Evolutionary conservation across 2,113 vertebrate genomes (phyloP).

Genomic region (Peromyscus californicus): DNA sequence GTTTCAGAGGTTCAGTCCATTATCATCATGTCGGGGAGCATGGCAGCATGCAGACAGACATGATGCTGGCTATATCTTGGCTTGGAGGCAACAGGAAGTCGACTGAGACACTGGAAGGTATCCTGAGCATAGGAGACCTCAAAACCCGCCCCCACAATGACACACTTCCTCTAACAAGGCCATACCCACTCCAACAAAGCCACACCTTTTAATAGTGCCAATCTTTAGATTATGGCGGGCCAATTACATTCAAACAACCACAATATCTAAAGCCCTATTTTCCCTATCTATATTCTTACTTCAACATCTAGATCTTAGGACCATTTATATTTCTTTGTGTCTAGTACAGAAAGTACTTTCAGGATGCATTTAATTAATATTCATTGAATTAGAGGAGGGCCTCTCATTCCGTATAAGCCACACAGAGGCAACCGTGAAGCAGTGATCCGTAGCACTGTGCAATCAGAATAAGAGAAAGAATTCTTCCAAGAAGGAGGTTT

Average conservation of each 20-base stretch:
- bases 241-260: neutral
- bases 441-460: neutral
- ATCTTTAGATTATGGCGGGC: neutral
- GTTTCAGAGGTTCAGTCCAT: neutral
- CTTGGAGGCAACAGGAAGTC: neutral
- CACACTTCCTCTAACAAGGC: neutral
- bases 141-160: neutral
- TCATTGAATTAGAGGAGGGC: constrained; percentile 31
- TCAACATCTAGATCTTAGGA: neutral
- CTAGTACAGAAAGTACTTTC: neutral
- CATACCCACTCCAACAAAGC: neutral
- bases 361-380: constrained; percentile 58
- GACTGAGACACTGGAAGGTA: rapidly evolving
- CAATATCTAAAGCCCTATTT: constrained; percentile 1
- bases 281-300: constrained; percentile 7
- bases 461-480: constrained; percentile 48
- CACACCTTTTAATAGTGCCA: neutral
- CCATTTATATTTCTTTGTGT: constrained; percentile 37
- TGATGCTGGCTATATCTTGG: neutral
- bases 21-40: neutral
- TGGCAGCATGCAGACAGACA: neutral
- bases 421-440: neutral
- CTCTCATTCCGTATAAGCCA: constrained; percentile 36
- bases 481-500: neutral
- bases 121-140: neutral